Evolutionary conservation across 2,888 invertebrate genomes (phyloP), one percentile per base, ranked within the genome.

Genomic region (Unio pictorum): DNA sequence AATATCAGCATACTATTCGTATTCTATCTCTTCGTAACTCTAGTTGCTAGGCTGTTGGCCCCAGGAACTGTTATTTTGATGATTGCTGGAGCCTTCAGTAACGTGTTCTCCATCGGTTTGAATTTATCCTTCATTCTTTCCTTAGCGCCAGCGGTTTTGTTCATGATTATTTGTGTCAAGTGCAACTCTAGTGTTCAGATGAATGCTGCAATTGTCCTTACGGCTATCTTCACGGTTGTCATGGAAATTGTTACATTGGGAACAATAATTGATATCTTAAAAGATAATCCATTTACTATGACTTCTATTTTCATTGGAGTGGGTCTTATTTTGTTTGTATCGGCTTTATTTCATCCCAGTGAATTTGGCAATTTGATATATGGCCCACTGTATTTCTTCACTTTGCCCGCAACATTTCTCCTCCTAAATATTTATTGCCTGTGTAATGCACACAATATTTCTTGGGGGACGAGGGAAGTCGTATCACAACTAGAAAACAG

Each of bases 161-260:
- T 97, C 90, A 96, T 98, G 94, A 91, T 96, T 60, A 93, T 97
- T 68, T 99, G 98, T 89, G 96, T 98, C 87, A 95, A 95, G 1
- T 95, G 96, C 90, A 97, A 96, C 92, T 93, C 97, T 4, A 95
- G 95, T 85, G 93, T 95, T 86, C 98, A 96, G 93, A 95, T 95
- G 91, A 91, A 85, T 18, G 69, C 74, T 34, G 84, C 83, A 3
- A 81, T 76, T 11, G 20, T 84, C 8, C 61, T 85, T 64, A 81
- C 98, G 20, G 97, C 98, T 18, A 94, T 94, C 11, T 99, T 98
- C 90, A 97, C 98, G 30, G 92, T 99, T 91, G 95, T 99, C 83
- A 99, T 99, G 99, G 98, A 99, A 96, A 98, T 98, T 79, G 99
- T 99, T 55, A 96, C 98, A 81, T 98, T 99, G 64, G 98, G 98